Percentiles rank a stretch among this genome's conserved stretches.
phyloP scores from a whole-genome alignment of 2,113 vertebrate species.

The Spizaetus ornatus region DNA sequence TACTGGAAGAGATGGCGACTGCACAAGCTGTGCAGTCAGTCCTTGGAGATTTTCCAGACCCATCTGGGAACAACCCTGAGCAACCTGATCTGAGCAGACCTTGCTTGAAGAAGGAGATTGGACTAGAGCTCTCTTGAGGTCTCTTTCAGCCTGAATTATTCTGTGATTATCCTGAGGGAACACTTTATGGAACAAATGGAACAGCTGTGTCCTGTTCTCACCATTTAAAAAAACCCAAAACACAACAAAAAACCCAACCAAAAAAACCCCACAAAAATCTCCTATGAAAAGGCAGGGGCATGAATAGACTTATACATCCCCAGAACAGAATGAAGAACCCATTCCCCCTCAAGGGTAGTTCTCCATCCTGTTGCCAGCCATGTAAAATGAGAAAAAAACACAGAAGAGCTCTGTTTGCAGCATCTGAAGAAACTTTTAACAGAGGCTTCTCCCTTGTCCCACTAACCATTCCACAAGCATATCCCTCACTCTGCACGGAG shows the following conservation, averaged over 20 bases:
- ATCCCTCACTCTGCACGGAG: not conserved
- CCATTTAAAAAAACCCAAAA: not conserved
- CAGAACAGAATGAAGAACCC: not conserved
- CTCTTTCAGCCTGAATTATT: not conserved
- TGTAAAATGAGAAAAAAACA: not conserved
- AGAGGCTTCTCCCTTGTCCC: not conserved
- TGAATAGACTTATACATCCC: not conserved
- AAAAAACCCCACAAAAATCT: not conserved
- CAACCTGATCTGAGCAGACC: not conserved
- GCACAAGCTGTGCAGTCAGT: not conserved
- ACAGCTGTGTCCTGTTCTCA: not conserved
- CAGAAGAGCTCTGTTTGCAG: not conserved
- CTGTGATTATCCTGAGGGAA: not conserved
- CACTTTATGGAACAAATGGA: not conserved
- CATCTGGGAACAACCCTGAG: not conserved
- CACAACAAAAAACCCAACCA: too few species aligned
- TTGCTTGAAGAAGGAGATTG: not conserved
- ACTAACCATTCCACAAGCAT: not conserved
- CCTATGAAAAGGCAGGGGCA: not conserved
- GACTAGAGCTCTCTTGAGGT: not conserved
- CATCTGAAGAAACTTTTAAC: not conserved
- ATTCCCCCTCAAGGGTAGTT: not conserved
- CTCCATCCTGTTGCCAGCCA: not conserved
- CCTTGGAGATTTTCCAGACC: not conserved
- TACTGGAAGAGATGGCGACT: not conserved